Percentiles rank a stretch among this genome's conserved stretches.
phyloP scores from a whole-genome alignment of 37 sponge, comb jelly and placozoan species.

The Amphimedon queenslandica region DNA sequence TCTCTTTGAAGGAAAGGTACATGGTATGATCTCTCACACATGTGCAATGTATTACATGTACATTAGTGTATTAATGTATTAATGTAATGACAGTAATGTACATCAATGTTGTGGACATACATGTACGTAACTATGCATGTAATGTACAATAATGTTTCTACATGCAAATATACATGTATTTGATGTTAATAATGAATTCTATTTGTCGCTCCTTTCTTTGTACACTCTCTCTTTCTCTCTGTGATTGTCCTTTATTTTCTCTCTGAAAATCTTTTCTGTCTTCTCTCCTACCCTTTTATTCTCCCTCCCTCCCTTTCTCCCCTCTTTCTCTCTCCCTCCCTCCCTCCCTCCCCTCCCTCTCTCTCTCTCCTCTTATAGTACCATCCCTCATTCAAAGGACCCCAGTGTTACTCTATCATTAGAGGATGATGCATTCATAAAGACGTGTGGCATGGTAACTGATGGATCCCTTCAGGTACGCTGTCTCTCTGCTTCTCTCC shows the following conservation, averaged over 20 bases:
- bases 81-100: too few relatives aligned
- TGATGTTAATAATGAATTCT: too few relatives aligned
- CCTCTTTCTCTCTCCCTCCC: neutral
- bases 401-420: constrained; percentile 33
- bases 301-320: constrained; percentile 2
- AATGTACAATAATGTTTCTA: too few relatives aligned
- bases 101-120: too few relatives aligned
- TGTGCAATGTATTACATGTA: too few relatives aligned
- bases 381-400: constrained; percentile 33
- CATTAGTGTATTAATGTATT: too few relatives aligned
- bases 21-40: neutral
- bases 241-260: neutral
- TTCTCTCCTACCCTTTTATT: too few relatives aligned
- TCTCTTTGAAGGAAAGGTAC: constrained; percentile 24
- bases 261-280: neutral
- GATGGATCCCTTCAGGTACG: constrained; percentile 68
- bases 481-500: constrained; percentile 53
- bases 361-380: constrained; percentile 21
- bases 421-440: constrained; percentile 79
- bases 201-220: neutral
- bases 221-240: too few relatives aligned
- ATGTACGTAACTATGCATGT: too few relatives aligned
- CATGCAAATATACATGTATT: too few relatives aligned
- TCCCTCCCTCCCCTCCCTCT: neutral
- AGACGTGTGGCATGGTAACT: constrained; percentile 78